Evolutionary conservation across 2,888 invertebrate species (phyloP).

Genomic region (Harpagoxenus sublaevis): DNA sequence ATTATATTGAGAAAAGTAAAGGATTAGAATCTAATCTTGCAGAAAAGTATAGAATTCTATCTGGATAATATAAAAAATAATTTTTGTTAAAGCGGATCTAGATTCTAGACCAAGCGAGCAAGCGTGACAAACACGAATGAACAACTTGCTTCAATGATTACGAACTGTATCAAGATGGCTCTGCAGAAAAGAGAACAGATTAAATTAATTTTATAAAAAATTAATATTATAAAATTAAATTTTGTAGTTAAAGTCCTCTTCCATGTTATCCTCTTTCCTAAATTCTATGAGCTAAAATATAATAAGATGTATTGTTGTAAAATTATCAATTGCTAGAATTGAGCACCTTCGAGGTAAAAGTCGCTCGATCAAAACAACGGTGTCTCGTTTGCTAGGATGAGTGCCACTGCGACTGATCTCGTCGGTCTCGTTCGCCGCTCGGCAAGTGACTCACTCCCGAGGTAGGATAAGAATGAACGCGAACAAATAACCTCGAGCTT

Average conservation of each 20-base stretch:
- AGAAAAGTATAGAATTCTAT: not conserved
- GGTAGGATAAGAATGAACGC: slow-evolving; percentile 73
- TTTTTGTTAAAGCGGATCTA: not conserved
- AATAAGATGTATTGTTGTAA: not conserved
- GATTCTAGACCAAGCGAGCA: not conserved
- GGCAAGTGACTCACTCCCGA: slow-evolving; percentile 74
- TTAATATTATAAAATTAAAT: not conserved
- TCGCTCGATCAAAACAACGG: slow-evolving; percentile 31
- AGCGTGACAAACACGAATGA: not conserved
- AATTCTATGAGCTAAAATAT: not conserved
- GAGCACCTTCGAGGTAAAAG: slow-evolving; percentile 13
- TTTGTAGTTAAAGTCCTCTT: not conserved
- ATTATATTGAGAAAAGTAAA: no score
- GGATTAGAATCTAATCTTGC: no score
- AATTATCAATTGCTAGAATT: not conserved
- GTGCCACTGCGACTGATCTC: slow-evolving; percentile 70
- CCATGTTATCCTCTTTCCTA: not conserved
- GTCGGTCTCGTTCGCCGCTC: slow-evolving; percentile 68
- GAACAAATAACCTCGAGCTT: slow-evolving; percentile 74
- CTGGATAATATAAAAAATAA: not conserved
- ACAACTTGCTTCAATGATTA: not conserved
- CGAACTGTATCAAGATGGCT: not conserved
- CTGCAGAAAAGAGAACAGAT: not conserved
- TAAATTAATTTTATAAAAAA: slow-evolving; percentile 2
- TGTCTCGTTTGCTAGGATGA: slow-evolving; percentile 49